Percentiles rank a stretch among this genome's conserved stretches.
Conservation (phyloP, 1,140 invertebrate species). For the Ladona fulva region DNA sequence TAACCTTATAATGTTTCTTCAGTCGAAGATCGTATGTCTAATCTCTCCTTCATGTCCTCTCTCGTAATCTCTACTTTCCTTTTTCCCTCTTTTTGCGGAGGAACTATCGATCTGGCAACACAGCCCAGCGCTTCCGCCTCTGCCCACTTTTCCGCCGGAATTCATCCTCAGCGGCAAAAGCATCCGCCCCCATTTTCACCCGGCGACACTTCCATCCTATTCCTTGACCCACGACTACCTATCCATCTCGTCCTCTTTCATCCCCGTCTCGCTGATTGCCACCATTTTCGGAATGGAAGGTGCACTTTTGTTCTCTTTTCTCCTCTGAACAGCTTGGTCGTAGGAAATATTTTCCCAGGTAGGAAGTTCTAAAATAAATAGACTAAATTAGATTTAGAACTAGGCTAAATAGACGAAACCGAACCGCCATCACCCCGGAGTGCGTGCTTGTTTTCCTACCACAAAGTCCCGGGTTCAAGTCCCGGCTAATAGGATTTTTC, state of each 20-base stretch:
- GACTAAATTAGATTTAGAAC: too few species aligned
- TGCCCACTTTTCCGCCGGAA: neutral
- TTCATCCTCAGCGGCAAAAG: neutral
- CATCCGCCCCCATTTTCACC: neutral
- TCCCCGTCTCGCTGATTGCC: neutral
- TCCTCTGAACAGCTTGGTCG: neutral
- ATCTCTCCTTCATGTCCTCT: too few species aligned
- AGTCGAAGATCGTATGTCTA: too few species aligned
- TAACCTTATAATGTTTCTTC: too few species aligned
- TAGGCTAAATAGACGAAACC: too few species aligned
- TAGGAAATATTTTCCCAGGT: too few species aligned
- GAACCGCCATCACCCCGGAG: too few species aligned
- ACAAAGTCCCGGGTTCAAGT: too few species aligned
- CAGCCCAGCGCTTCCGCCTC: neutral
- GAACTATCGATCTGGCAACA: neutral
- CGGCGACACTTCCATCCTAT: neutral
- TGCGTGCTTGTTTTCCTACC: too few species aligned
- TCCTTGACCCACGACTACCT: neutral
- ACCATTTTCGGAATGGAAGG: neutral
- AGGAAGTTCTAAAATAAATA: too few species aligned
- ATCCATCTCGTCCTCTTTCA: neutral
- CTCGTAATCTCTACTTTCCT: neutral
- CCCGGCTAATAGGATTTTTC: too few species aligned
- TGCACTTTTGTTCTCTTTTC: neutral
- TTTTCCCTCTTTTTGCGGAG: neutral